Conservation (phyloP, 2,888 invertebrate species). For the Yponomeuta evonymella region DNA sequence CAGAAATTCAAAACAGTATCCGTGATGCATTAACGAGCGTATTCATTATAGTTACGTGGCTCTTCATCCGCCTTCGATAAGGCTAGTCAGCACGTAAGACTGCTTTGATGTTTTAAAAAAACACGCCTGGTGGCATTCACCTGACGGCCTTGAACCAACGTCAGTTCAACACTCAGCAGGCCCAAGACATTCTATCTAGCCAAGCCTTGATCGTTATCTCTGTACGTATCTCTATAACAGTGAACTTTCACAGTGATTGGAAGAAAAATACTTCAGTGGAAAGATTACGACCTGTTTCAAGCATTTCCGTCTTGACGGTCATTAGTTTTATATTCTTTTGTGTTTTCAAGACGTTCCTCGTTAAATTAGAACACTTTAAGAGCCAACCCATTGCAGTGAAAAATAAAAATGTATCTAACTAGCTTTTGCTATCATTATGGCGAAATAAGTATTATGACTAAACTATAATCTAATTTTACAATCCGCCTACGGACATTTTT, state of each 20-base stretch:
- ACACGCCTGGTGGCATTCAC: conserved; percentile 69
- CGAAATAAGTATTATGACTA: not conserved
- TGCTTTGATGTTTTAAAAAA: conserved; percentile 54
- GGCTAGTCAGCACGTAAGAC: conserved; percentile 56
- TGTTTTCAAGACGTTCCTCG: conserved; percentile 31
- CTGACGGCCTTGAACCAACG: conserved; percentile 68
- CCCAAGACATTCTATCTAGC: conserved; percentile 41
- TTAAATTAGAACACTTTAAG: conserved; percentile 28
- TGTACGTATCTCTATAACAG: not conserved
- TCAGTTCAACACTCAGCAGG: conserved; percentile 64
- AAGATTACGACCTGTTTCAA: no score
- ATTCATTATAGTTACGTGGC: conserved; percentile 25
- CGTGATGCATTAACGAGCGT: conserved; percentile 38
- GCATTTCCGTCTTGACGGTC: conserved; percentile 21
- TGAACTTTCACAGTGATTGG: no score
- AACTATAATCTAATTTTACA: not conserved
- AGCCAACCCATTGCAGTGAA: not conserved
- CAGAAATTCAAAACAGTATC: conserved; percentile 22
- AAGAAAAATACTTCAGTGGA: no score
- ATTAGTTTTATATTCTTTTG: conserved; percentile 41
- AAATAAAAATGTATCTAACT: conserved; percentile 2
- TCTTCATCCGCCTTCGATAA: conserved; percentile 59
- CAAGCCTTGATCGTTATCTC: conserved; percentile 45
- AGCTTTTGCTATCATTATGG: not conserved
- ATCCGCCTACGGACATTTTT: not conserved